Base-by-base conservation (phyloP, 2,113 vertebrate species). In the Brachyhypopomus occidentalis region DNA sequence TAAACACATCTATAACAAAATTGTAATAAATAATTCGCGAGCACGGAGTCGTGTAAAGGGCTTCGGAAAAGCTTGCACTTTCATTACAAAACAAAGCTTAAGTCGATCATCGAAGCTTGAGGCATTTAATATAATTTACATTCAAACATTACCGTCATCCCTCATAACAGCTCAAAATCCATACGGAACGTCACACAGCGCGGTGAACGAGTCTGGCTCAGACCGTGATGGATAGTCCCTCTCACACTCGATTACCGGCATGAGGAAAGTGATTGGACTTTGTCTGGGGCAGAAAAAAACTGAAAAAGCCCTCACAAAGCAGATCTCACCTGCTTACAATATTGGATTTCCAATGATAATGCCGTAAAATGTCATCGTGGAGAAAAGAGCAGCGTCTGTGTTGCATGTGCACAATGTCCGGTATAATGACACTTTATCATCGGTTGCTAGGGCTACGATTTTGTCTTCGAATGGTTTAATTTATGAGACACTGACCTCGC, bases 271-370 rank as follows among this genome's bases (percentile, higher is more conserved):
- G 84, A 90, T 92, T 89, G 89, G 90, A 92, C 91, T 91, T 88
- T 86, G 86, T 84, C 69, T 70, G 17, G 5, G 23, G 23, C 19
- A 30, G 59, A 41, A 52, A 66, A 55, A 85, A 86, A 86, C 82
- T 84, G 84, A 86, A 83, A 2, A 19, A 89, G 84, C 86, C 84
- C 27, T 80, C n/a, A 27, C 84, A 84, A 91, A 85, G 86, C 90
- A 63, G 81, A 90, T 91, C 87, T 87, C 69, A 79, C 73, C 78
- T 27, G 72, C 73, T 72, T 69, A 84, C 58, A 23, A 91, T 92
- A 93, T 92, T 92, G 91, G 90, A 92, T 92, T 92, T 91, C 88
- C 85, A 86, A 88, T 89, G 90, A 91, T 90, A 91, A 91, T 91
- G 86, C 85, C 70, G 87, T 91, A 89, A 91, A 90, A 91, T 90